Base-by-base conservation (phyloP, 2,113 vertebrate species). In the Electrona antarctica region DNA sequence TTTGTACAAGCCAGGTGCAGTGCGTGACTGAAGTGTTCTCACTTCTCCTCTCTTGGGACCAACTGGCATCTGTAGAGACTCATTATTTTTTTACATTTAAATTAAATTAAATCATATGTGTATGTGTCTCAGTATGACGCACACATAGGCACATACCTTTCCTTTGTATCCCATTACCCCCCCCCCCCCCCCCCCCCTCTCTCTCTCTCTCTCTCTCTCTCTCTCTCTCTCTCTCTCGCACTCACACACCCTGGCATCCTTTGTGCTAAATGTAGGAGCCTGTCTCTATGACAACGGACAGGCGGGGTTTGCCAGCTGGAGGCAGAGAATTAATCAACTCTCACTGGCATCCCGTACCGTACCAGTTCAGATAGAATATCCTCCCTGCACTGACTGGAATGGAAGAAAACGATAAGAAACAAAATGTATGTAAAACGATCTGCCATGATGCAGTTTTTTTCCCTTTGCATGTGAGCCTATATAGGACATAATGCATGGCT, bases 401-500 rank as follows among this genome's bases (percentile, higher is more conserved):
- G 91, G 91, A 90, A 64, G 90, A 89, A 62, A 83, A 79, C 71
- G 89, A 92, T 77, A 83, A 86, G 76, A 92, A 88, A 79, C 84
- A 86, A 21, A 85, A 91, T 86, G 90, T 92, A 91, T 4, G 89
- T 86, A 70, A 41, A 41, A 41, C 33, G 33, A 41, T 41, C 5
- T 41, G 5, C 5, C 33, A 21, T 21, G 21, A 21, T 41, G 33
- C 33, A 3, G 33, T 41, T 41, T 41, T 33, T 41, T 41, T 7
- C 49, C 7, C 1, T 64, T 45, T 3, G 2, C 13, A 14, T 3
- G 0, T 10, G 33, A 41, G 33, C 3, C 33, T 41, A 41, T 41
- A 41, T 41, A 41, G 33, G 33, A 41, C 3, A 41, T 41, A 41
- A 41, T 6, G 33, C 33, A 41, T 41, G 33, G 33, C 33, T 41